Evolutionary conservation across 2,797 vertebrate genomes (phyloP).

Genomic region (Psittacula derbiana): DNA sequence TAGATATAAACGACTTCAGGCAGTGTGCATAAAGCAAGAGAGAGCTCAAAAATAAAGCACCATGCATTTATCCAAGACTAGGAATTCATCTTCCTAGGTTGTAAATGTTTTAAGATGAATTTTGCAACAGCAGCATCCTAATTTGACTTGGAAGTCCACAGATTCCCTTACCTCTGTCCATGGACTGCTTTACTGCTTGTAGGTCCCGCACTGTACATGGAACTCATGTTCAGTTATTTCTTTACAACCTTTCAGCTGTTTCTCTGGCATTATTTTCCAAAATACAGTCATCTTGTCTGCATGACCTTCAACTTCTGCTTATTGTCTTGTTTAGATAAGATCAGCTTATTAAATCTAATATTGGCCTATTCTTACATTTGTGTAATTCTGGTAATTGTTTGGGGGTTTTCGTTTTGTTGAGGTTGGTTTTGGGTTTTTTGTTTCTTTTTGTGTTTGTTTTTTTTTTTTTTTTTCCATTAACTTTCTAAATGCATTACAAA

Average conservation of each 20-base stretch:
- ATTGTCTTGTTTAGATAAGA: background rate
- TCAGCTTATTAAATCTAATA: background rate
- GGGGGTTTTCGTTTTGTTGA: background rate
- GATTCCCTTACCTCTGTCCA: background rate
- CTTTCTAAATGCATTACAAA: background rate
- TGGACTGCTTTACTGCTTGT: accelerated
- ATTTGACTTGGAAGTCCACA: background rate
- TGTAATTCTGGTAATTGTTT: background rate
- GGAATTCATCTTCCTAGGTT: background rate
- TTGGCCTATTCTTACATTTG: background rate
- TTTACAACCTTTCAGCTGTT: background rate
- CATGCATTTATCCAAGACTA: background rate
- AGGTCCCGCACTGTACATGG: background rate
- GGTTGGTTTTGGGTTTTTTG: background rate
- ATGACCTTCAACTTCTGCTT: background rate
- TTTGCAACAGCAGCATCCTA: background rate
- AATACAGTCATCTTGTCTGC: background rate
- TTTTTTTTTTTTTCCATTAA: background rate
- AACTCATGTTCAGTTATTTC: background rate
- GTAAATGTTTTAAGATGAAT: background rate
- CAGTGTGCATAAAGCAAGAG: background rate
- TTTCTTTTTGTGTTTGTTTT: no score
- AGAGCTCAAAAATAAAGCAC: background rate
- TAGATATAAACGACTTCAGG: slow-evolving; percentile 9
- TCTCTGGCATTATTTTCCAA: background rate